phyloP scores from a whole-genome alignment of 2,113 vertebrate species.

The Rhadina sibilatrix region DNA sequence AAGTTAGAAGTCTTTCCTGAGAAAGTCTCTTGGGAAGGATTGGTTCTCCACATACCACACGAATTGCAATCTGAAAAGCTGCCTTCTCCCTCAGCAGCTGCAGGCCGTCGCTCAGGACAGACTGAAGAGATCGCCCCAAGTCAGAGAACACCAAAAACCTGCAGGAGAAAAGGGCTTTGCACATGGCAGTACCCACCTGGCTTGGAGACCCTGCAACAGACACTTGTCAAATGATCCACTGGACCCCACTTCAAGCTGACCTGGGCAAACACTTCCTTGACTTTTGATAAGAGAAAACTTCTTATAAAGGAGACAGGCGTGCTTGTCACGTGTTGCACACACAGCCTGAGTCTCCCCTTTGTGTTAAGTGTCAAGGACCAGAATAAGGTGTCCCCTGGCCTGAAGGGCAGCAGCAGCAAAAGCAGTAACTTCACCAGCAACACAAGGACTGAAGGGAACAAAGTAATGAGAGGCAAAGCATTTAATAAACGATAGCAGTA shows the following conservation, averaged over 20 bases:
- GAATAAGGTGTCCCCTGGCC: background rate
- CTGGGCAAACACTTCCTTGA: background rate
- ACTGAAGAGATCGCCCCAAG: conserved; percentile 85
- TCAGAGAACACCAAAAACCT: conserved; percentile 90
- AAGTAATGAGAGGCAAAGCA: background rate
- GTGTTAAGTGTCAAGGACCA: background rate
- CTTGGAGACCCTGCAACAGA: background rate
- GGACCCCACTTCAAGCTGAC: background rate
- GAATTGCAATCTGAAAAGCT: conserved; percentile 81
- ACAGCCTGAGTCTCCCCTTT: background rate
- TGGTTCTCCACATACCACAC: conserved; percentile 76
- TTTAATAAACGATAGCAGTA: background rate
- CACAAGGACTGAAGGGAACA: background rate
- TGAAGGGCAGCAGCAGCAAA: background rate
- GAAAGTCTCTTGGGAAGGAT: background rate
- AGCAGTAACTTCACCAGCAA: background rate
- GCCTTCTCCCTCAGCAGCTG: conserved; percentile 70
- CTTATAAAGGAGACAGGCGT: background rate
- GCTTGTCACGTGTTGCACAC: background rate
- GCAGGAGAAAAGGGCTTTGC: background rate
- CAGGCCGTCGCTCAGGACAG: conserved; percentile 66
- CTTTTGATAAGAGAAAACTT: background rate
- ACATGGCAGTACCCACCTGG: background rate
- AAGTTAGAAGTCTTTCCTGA: background rate
- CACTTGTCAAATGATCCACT: background rate